Evolutionary conservation across 1,140 invertebrate genomes (phyloP), one percentile per base, ranked within the genome.

Genomic region (Leguminivora glycinivorella): DNA sequence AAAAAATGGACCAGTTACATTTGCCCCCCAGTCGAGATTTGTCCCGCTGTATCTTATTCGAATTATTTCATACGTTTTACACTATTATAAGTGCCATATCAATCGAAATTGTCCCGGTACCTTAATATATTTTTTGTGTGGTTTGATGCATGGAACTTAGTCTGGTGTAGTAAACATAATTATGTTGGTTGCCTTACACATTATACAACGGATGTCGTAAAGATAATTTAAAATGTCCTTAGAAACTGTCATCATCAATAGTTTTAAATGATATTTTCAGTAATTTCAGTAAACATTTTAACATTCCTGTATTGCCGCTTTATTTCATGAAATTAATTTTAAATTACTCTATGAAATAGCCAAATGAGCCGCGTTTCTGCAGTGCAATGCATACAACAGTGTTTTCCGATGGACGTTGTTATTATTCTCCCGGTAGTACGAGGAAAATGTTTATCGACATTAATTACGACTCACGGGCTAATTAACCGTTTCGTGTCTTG

Each of bases 121-220:
- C n/a, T n/a, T n/a, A n/a, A n/a, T n/a, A n/a, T 22, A 14, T 26
- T n/a, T 58, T 14, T 10, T 25, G 10, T 9, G 26, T 63, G n/a
- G 25, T 29, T 63, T 63, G 58, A 29, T 63, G 58, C 58, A 63
- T 31, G 58, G 25, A 58, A 26, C 12, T 58, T 26, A 17, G 22
- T 58, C 29, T 58, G 56, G 10, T 58, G 40, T 43, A 38, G 34
- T 3, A 14, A 12, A 38, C 10, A 38, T 14, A n/a, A n/a, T 43
- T 40, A n/a, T 43, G n/a, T 43, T 43, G 40, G n/a, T 43, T 43
- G 40, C 40, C 4, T 43, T 38, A 12, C 14, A 43, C n/a, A 17
- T 17, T 43, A 43, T 0, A 38, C n/a, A n/a, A n/a, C n/a, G n/a
- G 0, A 31, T 9, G 31, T 9, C 31, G 10, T 31, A 6, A 34